phyloP scores from a whole-genome alignment of 2,113 vertebrate genomes.

The Tursiops truncatus region DNA sequence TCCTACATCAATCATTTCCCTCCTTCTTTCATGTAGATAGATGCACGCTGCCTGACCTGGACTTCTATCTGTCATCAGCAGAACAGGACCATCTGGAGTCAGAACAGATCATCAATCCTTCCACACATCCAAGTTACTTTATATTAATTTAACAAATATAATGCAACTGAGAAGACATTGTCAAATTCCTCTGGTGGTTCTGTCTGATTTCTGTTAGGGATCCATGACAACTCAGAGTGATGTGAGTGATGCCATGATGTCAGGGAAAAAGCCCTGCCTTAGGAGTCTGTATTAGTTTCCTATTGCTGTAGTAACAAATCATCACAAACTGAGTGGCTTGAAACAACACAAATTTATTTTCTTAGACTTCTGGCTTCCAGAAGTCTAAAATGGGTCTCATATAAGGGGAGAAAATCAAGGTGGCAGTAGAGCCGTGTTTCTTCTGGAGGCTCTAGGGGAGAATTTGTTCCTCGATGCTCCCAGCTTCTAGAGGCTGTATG shows the following conservation, averaged over 20 bases:
- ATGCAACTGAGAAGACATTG: not conserved
- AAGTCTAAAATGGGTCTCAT: not conserved
- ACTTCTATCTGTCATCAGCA: conserved; percentile 59
- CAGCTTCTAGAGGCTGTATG: not conserved
- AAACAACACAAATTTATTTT: not conserved
- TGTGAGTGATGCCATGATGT: not conserved
- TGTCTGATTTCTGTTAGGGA: not conserved
- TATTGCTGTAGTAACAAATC: not conserved
- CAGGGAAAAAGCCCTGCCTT: not conserved
- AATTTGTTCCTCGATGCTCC: not conserved
- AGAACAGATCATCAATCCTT: conserved; percentile 54
- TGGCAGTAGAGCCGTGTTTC: not conserved
- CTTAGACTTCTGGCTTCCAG: not conserved
- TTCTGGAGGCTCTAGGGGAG: not conserved
- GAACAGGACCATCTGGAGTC: conserved; percentile 69
- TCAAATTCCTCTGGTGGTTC: not conserved
- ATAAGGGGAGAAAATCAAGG: not conserved
- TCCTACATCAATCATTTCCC: not conserved
- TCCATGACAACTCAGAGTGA: not conserved
- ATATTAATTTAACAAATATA: not conserved
- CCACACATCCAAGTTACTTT: not conserved
- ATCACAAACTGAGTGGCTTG: not conserved
- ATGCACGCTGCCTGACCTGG: not conserved
- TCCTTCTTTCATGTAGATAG: not conserved
- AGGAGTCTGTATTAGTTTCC: not conserved